Evolutionary conservation across 2,797 vertebrate species (phyloP).

Genomic region (Denticeps clupeoides): DNA sequence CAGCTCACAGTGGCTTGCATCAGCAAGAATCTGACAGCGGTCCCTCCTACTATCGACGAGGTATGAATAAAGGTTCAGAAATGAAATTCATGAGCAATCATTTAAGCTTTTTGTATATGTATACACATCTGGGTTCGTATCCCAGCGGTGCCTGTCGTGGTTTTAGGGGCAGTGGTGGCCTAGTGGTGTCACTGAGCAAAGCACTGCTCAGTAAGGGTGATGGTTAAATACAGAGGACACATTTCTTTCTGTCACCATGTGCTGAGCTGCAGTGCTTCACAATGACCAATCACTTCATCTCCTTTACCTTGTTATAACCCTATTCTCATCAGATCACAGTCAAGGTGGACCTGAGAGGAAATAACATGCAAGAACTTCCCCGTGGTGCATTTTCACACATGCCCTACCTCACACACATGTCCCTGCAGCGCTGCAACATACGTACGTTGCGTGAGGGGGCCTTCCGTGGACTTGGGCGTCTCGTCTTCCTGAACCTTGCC

Average conservation of each 20-base stretch:
- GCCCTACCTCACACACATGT: constrained; percentile 77
- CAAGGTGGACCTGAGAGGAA: constrained; percentile 72
- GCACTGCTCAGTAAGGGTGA: too few species aligned
- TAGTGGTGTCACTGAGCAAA: too few species aligned
- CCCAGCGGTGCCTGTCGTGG: too few species aligned
- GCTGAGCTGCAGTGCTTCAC: too few species aligned
- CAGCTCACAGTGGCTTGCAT: constrained; percentile 63
- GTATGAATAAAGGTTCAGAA: constrained; percentile 38
- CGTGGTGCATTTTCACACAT: constrained; percentile 62
- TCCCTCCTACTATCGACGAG: constrained; percentile 71
- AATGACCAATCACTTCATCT: too few species aligned
- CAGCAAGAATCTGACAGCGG: constrained; percentile 66
- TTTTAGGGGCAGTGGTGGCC: too few species aligned
- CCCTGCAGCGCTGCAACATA: constrained; percentile 71
- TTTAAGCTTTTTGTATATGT: too few species aligned
- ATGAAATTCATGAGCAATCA: not conserved
- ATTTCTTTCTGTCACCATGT: too few species aligned
- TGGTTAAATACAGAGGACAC: too few species aligned
- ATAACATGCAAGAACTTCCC: constrained; percentile 61
- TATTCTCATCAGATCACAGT: constrained; percentile 64
- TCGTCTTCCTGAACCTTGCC: constrained; percentile 80
- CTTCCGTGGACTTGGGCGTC: constrained; percentile 76
- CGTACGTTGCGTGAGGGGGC: constrained; percentile 77
- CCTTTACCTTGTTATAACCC: not conserved
- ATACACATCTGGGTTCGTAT: too few species aligned